Evolutionary conservation across 2,113 vertebrate genomes (phyloP).

Genomic region (Tichodroma muraria): DNA sequence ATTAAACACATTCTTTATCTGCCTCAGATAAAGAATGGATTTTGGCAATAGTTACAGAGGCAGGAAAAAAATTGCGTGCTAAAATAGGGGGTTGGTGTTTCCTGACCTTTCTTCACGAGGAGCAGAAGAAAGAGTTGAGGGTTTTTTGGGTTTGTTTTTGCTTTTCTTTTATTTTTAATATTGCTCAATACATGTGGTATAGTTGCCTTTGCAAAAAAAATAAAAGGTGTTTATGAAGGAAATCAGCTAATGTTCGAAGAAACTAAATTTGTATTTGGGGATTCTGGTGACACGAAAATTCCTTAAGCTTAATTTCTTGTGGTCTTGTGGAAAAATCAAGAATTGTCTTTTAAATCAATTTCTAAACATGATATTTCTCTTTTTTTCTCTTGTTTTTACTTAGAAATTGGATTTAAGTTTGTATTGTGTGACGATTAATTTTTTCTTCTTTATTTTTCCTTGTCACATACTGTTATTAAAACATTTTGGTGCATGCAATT

Average conservation of each 20-base stretch:
- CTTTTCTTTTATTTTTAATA: too few species aligned
- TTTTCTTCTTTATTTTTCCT: neutral
- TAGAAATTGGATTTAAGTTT: neutral
- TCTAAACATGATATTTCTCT: neutral
- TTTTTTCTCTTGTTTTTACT: neutral
- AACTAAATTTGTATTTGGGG: neutral
- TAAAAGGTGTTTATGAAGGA: neutral
- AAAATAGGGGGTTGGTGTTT: neutral
- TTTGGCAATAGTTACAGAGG: neutral
- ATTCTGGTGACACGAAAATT: neutral
- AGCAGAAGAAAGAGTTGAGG: neutral
- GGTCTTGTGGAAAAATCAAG: neutral
- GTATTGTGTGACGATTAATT: neutral
- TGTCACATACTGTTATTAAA: neutral
- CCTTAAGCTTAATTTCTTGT: neutral
- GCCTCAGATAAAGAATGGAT: slow-evolving; percentile 7
- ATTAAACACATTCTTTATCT: slow-evolving; percentile 20
- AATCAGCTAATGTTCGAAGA: neutral
- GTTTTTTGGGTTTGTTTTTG: neutral
- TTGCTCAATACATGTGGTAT: neutral
- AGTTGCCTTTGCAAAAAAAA: neutral
- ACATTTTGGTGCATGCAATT: neutral
- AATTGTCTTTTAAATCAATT: neutral
- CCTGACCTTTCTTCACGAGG: neutral
- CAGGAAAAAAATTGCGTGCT: neutral